These are phyloP conservation scores for Mellilla xanthometata DNA, from an alignment of 2,888 invertebrate species.

Conservation along the genomic window DNA sequence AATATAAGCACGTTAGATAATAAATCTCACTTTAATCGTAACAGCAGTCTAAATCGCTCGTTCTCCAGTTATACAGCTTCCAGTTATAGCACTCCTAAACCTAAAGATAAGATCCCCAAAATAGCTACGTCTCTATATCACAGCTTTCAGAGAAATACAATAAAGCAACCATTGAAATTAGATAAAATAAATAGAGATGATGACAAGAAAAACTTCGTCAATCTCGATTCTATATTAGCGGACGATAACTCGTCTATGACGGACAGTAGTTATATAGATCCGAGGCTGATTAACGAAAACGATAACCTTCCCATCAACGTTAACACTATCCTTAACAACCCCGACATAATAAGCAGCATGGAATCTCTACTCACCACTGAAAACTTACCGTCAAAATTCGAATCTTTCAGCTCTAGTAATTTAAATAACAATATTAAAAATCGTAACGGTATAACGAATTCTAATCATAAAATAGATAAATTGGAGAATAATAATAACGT, in stretches of 20 bases:
- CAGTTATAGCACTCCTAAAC: constrained; percentile 71
- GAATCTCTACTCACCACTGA: constrained; percentile 76
- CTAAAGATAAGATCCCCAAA: constrained; percentile 76
- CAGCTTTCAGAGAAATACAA: constrained; percentile 70
- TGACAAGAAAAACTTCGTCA: constrained; percentile 72
- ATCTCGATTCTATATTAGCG: constrained; percentile 66
- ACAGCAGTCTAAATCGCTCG: constrained; percentile 67
- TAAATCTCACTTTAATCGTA: constrained; percentile 65
- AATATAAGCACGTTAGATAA: constrained; percentile 67
- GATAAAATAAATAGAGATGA: constrained; percentile 71
- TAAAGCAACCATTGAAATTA: constrained; percentile 70
- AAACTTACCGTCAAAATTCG: constrained; percentile 75
- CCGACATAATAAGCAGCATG: constrained; percentile 78
- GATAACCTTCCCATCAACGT: constrained; percentile 86
- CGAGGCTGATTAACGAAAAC: constrained; percentile 86
- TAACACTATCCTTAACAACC: constrained; percentile 75
- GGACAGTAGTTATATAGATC: constrained; percentile 81
- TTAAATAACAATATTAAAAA: constrained; percentile 55
- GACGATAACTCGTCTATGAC: constrained; percentile 73
- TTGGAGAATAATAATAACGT: constrained; percentile 49
- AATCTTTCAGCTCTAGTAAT: constrained; percentile 63
- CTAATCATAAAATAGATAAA: constrained; percentile 43
- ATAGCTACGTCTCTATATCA: constrained; percentile 75
- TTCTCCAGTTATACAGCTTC: constrained; percentile 72
- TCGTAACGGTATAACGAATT: constrained; percentile 47